Conservation (phyloP, 2,797 vertebrate genomes). For the Sebastes vulpes region DNA sequence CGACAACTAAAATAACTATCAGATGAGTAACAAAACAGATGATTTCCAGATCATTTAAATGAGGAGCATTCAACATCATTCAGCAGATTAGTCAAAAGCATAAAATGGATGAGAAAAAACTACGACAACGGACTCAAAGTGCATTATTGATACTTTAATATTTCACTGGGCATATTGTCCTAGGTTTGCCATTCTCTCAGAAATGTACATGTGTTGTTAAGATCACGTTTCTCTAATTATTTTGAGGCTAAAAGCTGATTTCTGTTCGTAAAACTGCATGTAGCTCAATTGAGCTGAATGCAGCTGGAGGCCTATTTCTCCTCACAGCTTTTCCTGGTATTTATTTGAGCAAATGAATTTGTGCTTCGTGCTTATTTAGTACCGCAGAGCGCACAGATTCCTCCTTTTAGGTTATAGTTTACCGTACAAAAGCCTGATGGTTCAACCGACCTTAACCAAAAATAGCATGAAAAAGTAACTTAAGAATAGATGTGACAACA, state of each 20-base stretch:
- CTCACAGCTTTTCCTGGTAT: background rate
- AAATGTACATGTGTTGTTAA: background rate
- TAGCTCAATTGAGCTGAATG: background rate
- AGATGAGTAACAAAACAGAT: background rate
- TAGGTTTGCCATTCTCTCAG: background rate
- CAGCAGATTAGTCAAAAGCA: background rate
- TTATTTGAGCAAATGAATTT: background rate
- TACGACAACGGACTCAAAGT: background rate
- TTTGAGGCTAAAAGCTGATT: background rate
- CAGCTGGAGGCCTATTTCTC: background rate
- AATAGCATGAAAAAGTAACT: background rate
- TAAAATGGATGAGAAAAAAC: background rate
- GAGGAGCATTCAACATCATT: background rate
- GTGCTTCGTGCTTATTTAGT: too few relatives aligned
- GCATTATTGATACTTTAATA: background rate
- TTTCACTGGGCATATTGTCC: background rate
- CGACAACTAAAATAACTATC: background rate
- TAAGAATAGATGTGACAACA: background rate
- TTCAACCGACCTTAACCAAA: background rate
- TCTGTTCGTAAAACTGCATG: background rate
- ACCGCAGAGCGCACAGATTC: background rate
- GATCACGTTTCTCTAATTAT: background rate
- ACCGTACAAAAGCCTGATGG: background rate
- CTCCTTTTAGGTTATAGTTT: background rate
- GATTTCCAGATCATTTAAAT: background rate